A percentile compares a stretch with the other conserved stretches of the same genome.
These are phyloP conservation scores for Asteroscopus sphinx DNA, from an alignment of 2,888 invertebrate genomes.

Conservation along the genomic window DNA sequence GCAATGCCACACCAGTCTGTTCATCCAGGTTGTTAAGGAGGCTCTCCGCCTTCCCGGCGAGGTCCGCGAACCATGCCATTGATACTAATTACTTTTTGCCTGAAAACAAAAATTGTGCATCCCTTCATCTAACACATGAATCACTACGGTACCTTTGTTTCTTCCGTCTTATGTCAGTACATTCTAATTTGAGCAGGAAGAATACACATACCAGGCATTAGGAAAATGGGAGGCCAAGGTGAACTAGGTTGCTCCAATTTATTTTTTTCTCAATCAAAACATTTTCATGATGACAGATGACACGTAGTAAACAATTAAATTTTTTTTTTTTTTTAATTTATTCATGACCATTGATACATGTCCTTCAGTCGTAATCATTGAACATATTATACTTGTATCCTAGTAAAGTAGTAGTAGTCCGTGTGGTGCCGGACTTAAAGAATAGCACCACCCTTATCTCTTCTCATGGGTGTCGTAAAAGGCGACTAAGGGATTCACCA, in stretches of 20 bases:
- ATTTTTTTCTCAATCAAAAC: conserved; percentile 48
- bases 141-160: neutral
- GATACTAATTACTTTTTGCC: conserved; percentile 57
- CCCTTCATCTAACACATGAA: neutral
- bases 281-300: conserved; percentile 46
- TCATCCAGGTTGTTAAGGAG: conserved; percentile 94
- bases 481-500: no score
- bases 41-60: conserved; percentile 93
- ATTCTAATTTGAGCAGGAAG: neutral
- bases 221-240: conserved; percentile 33
- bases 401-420: no score
- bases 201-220: conserved; percentile 45
- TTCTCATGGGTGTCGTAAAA: no score
- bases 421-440: no score
- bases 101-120: conserved; percentile 50
- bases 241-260: conserved; percentile 22
- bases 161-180: neutral
- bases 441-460: no score
- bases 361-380: no score
- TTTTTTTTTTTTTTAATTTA: neutral
- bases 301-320: conserved; percentile 54
- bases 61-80: conserved; percentile 94
- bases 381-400: no score
- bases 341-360: no score
- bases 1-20: conserved; percentile 92